Percentiles rank a stretch among this genome's conserved stretches.
Conservation (phyloP, 2,113 vertebrate genomes). For the Heterocephalus glaber region DNA sequence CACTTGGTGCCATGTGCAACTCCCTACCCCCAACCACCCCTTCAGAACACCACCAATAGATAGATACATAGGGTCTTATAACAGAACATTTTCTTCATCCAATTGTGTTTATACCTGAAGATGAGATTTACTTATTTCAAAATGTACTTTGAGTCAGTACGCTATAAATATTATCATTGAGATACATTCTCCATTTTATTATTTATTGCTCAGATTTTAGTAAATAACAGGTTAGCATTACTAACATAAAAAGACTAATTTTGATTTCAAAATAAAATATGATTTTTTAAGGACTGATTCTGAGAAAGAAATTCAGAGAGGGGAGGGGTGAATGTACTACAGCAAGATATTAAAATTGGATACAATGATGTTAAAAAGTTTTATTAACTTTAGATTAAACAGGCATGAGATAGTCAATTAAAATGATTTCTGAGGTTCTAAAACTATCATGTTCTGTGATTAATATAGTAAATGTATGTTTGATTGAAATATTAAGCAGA, state of each 20-base stretch:
- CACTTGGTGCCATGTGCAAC: background rate
- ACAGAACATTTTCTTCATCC: background rate
- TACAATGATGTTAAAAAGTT: slow-evolving; percentile 67
- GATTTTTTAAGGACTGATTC: background rate
- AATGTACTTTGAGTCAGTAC: background rate
- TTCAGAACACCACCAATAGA: background rate
- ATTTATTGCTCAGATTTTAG: slow-evolving; percentile 13
- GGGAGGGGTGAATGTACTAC: slow-evolving; percentile 62
- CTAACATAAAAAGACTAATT: slow-evolving; percentile 48
- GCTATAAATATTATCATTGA: background rate
- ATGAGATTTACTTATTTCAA: slow-evolving; percentile 40
- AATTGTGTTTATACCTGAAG: background rate
- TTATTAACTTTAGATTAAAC: slow-evolving; percentile 81
- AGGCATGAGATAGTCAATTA: slow-evolving; percentile 78
- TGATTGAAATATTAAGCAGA: slow-evolving; percentile 82
- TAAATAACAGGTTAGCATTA: slow-evolving; percentile 28
- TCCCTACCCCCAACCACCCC: too few species aligned
- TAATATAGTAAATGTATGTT: slow-evolving; percentile 78
- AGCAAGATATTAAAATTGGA: slow-evolving; percentile 82
- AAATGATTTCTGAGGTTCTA: slow-evolving; percentile 82
- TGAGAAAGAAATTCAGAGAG: slow-evolving; percentile 27
- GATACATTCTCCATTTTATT: background rate
- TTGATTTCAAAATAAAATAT: slow-evolving; percentile 63
- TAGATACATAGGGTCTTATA: background rate
- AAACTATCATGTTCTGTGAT: slow-evolving; percentile 77